These are phyloP conservation scores for Erebia ligea DNA, from an alignment of 2,888 invertebrate genomes.

Conservation along the genomic window DNA sequence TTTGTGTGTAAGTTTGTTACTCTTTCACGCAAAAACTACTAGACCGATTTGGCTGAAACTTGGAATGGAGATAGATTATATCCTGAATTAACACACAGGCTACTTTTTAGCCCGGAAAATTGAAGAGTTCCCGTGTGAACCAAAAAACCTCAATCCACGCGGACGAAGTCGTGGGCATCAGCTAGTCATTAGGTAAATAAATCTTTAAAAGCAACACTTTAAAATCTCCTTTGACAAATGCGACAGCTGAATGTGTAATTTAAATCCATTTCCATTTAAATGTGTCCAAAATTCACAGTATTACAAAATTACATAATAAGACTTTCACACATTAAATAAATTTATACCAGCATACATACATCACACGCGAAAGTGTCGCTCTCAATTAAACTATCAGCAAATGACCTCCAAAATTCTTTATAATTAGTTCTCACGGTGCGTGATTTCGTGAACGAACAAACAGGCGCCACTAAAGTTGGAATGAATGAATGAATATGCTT, in stretches of 20 bases:
- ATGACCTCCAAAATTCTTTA: not conserved
- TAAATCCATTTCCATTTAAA: conserved; percentile 4
- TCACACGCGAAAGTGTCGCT: conserved; percentile 24
- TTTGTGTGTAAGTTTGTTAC: no score
- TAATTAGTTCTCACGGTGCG: conserved; percentile 9
- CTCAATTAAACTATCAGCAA: conserved; percentile 14
- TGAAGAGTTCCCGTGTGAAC: no score
- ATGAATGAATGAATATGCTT: no score
- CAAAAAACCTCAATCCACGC: no score
- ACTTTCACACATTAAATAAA: conserved; percentile 24
- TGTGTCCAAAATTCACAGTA: not conserved
- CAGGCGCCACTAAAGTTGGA: no score
- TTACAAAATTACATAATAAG: conserved; percentile 7
- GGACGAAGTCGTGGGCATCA: no score
- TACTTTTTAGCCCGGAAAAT: no score
- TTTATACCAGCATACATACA: conserved; percentile 14
- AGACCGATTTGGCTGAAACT: no score
- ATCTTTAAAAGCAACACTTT: not conserved
- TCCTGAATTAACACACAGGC: no score
- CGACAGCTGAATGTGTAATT: conserved; percentile 3
- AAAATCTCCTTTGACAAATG: not conserved
- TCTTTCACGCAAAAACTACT: no score
- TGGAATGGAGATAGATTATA: no score
- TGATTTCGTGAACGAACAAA: not conserved
- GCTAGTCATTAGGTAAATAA: not conserved